Evolutionary conservation across 2,797 vertebrate species (phyloP).

Genomic region (Prionace glauca): DNA sequence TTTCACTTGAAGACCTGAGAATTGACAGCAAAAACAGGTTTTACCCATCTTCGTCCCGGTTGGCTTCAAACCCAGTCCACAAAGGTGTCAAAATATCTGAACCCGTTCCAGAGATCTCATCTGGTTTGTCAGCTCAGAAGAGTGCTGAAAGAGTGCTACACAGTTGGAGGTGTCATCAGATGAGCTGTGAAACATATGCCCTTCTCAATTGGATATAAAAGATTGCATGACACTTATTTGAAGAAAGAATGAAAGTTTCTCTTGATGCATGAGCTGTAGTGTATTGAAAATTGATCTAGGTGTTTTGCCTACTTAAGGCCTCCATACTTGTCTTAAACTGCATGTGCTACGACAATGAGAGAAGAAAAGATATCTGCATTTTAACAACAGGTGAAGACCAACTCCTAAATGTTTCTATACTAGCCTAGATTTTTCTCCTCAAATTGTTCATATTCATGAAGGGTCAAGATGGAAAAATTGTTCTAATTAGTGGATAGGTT

Average conservation of each 20-base stretch:
- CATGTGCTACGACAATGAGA: not conserved
- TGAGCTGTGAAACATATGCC: not conserved
- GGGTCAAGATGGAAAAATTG: not conserved
- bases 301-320: not conserved
- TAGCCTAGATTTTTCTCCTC: not conserved
- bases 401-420: not conserved
- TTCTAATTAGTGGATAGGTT: not conserved
- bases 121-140: not conserved
- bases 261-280: not conserved
- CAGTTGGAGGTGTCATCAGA: not conserved
- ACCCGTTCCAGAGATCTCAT: not conserved
- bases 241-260: not conserved
- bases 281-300: not conserved
- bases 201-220: conserved; percentile 8
- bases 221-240: not conserved
- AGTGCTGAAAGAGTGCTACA: not conserved
- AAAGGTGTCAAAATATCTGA: not conserved
- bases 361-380: not conserved
- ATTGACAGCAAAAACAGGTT: not conserved
- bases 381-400: too few species aligned
- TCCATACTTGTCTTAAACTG: not conserved
- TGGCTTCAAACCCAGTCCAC: not conserved
- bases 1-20: not conserved
- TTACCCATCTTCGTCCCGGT: not conserved
- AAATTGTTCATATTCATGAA: not conserved